Base-by-base conservation (phyloP, 2,113 vertebrate species). In the Nothobranchius furzeri region DNA sequence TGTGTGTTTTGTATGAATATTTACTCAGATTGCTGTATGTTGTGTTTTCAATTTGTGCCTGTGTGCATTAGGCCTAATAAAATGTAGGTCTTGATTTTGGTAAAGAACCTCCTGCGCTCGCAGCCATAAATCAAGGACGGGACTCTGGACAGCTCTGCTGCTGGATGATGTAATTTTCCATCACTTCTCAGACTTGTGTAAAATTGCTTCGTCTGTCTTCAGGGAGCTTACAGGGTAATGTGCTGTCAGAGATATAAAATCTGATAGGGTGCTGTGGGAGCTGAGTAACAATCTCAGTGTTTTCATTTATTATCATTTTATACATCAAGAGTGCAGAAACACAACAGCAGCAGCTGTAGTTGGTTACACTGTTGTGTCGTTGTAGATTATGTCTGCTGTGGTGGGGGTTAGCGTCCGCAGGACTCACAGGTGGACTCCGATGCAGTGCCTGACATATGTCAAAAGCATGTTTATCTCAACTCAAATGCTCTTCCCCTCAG, bases 191-290 rank as follows among this genome's bases (percentile, higher is more conserved):
- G 78, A 82, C 76, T 85, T 63, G 78, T 73, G 72, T 82, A 80
- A 87, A 90, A 90, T 87, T 81, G 84, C 81, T 78, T 73, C 14
- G 71, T 78, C 74, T 72, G 79, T 82, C 85, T 86, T 81, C 37
- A 6, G 87, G 79, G 81, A 85, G 85, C 70, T 87, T 68, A 82
- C 76, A 57, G 81, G 69, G 79, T 82, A 87, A 88, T 87, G 81
- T 78, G 75, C 79, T 83, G 85, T 84, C 76, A 83, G 69, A 75
- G 83, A 84, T 88, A 83, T 73, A 83, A 84, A 85, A 71, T 78
- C 84, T 73, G 85, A 88, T 82, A 74, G 68, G 68, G 63, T 57
- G 70, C 68, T 51, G 75, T 61, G 68, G 70, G 76, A 79, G 79
- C 84, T 30, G 60, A 83, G 72, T 84, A 81, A 75, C 76, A 84